Evolutionary conservation across 2,888 invertebrate species (phyloP).

Genomic region (Eupithecia vulgata): DNA sequence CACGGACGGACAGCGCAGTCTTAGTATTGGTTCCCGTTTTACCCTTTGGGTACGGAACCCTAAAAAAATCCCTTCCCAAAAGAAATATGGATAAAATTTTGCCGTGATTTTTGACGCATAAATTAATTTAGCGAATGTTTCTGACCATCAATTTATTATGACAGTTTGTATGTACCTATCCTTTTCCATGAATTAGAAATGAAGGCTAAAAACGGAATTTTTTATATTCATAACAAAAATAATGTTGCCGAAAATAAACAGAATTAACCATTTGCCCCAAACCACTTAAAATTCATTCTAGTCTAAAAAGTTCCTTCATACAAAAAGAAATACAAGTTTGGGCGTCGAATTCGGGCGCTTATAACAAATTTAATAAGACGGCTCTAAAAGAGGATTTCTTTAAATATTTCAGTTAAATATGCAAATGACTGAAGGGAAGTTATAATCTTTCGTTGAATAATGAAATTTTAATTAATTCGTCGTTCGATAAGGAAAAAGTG

Average conservation of each 20-base stretch:
- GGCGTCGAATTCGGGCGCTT: conserved; percentile 51
- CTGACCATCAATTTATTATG: neutral
- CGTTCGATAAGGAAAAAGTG: conserved; percentile 56
- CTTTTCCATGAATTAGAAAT: conserved; percentile 28
- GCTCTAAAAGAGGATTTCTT: conserved; percentile 67
- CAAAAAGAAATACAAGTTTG: conserved; percentile 65
- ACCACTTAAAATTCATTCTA: conserved; percentile 65
- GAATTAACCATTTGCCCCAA: conserved; percentile 54
- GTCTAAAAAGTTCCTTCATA: conserved; percentile 55
- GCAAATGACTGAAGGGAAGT: conserved; percentile 73
- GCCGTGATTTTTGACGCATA: neutral
- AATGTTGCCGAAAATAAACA: conserved; percentile 49
- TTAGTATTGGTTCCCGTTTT: too few species aligned
- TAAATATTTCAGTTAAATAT: conserved; percentile 73
- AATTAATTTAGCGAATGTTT: neutral
- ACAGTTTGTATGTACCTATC: conserved; percentile 2
- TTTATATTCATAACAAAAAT: conserved; percentile 34
- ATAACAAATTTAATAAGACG: conserved; percentile 74
- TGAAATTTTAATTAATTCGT: conserved; percentile 72
- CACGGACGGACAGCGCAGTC: too few species aligned
- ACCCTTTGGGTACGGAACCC: too few species aligned
- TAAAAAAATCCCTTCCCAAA: too few species aligned
- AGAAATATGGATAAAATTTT: neutral
- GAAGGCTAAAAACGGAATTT: neutral
- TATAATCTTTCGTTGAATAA: conserved; percentile 73